Base-by-base conservation (phyloP, 2,888 invertebrate species). In the Lomographa bimaculata region DNA sequence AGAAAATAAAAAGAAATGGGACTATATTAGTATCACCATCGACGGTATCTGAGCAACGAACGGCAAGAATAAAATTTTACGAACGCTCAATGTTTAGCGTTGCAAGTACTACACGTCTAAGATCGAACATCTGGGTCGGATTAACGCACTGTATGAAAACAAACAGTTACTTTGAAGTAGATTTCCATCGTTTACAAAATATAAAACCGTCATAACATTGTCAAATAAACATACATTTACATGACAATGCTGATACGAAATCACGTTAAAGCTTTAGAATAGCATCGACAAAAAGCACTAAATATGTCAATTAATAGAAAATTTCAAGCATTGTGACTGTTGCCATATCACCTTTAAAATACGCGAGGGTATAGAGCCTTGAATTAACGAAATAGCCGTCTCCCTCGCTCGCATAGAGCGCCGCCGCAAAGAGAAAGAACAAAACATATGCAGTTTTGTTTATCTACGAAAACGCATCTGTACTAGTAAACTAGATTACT, bases 241-340 rank as follows among this genome's bases (percentile, higher is more conserved):
- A 69, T 57, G 70, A 72, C 69, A 74, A 69, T 66, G 64, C 57
- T 54, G 61, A 68, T 66, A 71, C 56, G 55, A 74, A 71, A 69
- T 60, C 62, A 66, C 66, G 65, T 71, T 70, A 41, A 65, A 68
- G 60, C 63, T 44, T 52, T 65, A 64, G 60, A 71, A 71, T 63
- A 51, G 60, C 64, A 71, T 71, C 65, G 66, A 68, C 68, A 71
- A 76, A 70, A 69, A 63, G 60, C 60, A 73, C 70, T 85, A 80
- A 84, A 82, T 70, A 71, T 38, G 60, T 37, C 73, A 81, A 81
- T 83, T 81, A 83, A 84, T 84, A 81, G 78, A 76, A 64, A 74
- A 79, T 72, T 74, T 81, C 83, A 79, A 78, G 48, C 52, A 47
- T 57, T 57, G 51, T 74, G 82, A 81, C 79, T 76, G 60, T 67